Evolutionary conservation across 2,797 vertebrate species (phyloP).

Genomic region (Sarcoramphus papa): DNA sequence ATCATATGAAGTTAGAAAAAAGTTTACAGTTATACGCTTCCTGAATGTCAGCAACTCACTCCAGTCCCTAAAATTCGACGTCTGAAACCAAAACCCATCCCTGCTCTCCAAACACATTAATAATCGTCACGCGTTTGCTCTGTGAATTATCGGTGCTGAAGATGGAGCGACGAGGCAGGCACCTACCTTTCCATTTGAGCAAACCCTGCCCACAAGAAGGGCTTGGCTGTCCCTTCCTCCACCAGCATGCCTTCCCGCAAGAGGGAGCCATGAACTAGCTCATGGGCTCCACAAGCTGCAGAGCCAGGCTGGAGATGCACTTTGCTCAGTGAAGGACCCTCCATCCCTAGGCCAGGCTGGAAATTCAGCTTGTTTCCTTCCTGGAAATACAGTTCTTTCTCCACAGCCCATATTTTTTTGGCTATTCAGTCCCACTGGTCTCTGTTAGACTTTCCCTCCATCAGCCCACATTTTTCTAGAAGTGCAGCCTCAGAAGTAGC

Average conservation of each 20-base stretch:
- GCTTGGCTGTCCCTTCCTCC: not conserved
- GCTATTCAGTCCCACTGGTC: not conserved
- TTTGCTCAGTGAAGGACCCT: not conserved
- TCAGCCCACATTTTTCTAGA: not conserved
- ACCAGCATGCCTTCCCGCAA: not conserved
- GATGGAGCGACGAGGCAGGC: not conserved
- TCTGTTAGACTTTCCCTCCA: not conserved
- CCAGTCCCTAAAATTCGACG: not conserved
- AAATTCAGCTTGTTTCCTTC: not conserved
- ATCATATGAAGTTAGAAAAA: not conserved
- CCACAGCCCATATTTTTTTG: not conserved
- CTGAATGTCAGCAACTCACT: not conserved
- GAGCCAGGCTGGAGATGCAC: accelerated
- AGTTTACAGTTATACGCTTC: not conserved
- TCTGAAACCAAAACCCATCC: not conserved
- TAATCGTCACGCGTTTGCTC: accelerated
- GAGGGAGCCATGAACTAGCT: conserved; percentile 31
- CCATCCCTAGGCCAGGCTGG: not conserved
- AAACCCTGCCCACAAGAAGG: not conserved
- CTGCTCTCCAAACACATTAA: not conserved
- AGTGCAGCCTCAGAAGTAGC: not conserved
- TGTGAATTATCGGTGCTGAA: not conserved
- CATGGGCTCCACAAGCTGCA: not conserved
- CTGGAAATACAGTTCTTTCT: not conserved
- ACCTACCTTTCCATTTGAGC: not conserved